These are phyloP conservation scores for Lates japonicus DNA, from an alignment of 2,797 vertebrate species.

Conservation along the genomic window DNA sequence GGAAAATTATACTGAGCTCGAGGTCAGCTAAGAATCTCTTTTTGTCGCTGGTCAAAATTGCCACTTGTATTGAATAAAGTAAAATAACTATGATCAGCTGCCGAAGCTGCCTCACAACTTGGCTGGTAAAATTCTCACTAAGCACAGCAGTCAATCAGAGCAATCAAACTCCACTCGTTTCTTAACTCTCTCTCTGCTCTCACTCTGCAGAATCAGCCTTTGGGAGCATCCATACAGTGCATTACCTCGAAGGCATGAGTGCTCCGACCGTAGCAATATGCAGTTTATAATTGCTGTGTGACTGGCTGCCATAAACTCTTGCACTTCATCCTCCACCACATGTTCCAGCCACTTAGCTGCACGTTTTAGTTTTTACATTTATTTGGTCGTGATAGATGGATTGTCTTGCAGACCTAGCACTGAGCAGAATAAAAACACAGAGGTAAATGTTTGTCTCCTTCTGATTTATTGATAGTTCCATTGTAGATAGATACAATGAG, in stretches of 20 bases:
- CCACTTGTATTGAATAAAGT: not conserved
- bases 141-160: too few species aligned
- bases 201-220: slow-evolving; percentile 89
- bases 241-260: slow-evolving; percentile 93
- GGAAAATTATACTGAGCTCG: not conserved
- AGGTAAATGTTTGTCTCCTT: slow-evolving; percentile 13
- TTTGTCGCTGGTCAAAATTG: not conserved
- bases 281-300: too few species aligned
- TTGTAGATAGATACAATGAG: too few species aligned
- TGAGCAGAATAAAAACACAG: too few species aligned
- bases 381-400: slow-evolving; percentile 69
- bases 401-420: too few species aligned
- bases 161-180: too few species aligned
- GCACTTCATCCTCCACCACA: slow-evolving; percentile 71
- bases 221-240: slow-evolving; percentile 91
- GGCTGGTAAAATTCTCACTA: too few species aligned
- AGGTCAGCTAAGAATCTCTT: not conserved
- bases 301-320: too few species aligned
- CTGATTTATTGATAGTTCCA: not conserved
- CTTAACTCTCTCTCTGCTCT: slow-evolving; percentile 7
- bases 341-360: slow-evolving; percentile 61
- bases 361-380: slow-evolving; percentile 77
- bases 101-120: not conserved
- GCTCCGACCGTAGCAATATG: slow-evolving; percentile 35
- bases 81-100: not conserved